Evolutionary conservation across 2,113 vertebrate genomes (phyloP).

Genomic region (Cinclus cinclus): DNA sequence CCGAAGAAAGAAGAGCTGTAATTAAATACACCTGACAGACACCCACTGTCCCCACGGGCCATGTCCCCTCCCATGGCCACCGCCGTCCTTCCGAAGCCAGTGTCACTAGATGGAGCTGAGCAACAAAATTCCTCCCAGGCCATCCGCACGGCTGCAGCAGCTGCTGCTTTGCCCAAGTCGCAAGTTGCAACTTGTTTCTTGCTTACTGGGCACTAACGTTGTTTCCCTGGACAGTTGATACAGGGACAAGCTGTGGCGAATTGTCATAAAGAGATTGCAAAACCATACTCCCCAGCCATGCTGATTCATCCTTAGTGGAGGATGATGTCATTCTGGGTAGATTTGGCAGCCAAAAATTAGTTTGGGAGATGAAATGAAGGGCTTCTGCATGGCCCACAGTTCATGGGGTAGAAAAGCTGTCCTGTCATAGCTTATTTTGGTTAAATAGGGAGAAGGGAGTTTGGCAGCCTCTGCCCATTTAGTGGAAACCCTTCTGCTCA

Average conservation of each 20-base stretch:
- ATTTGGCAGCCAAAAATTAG: background rate
- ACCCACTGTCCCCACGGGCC: background rate
- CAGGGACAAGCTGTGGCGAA: conserved; percentile 28
- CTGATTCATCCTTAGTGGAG: conserved; percentile 10
- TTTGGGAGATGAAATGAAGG: background rate
- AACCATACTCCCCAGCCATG: background rate
- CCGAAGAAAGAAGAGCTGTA: background rate
- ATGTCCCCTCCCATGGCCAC: background rate
- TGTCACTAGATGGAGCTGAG: conserved; percentile 62
- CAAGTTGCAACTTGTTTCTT: conserved; percentile 36
- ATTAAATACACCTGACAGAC: background rate
- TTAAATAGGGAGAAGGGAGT: background rate
- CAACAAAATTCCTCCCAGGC: background rate
- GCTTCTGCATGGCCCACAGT: background rate
- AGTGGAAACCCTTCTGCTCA: background rate
- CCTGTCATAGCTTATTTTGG: background rate
- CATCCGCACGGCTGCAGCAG: background rate
- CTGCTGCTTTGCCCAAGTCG: background rate
- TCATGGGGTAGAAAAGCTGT: background rate
- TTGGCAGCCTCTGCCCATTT: background rate
- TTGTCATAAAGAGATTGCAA: conserved; percentile 48
- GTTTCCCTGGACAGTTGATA: conserved; percentile 49
- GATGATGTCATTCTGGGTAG: conserved; percentile 28
- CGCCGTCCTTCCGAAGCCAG: background rate
- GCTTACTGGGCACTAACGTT: conserved; percentile 46